Evolutionary conservation across 1,140 invertebrate species (phyloP).

Genomic region (Neocloeon triangulifer): DNA sequence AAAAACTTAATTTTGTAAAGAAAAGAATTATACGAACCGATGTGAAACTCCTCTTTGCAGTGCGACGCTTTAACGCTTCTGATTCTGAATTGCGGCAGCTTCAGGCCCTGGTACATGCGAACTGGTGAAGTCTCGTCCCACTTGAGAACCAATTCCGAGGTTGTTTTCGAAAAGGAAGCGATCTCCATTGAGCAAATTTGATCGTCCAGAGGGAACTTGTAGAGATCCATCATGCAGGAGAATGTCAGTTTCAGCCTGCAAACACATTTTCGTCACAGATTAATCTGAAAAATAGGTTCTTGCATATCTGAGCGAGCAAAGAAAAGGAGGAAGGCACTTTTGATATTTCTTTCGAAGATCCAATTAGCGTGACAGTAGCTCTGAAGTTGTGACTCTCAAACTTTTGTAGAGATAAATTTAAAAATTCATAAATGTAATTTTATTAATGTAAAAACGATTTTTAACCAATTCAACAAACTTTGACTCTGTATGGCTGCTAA

Average conservation of each 20-base stretch:
- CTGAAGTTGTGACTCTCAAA: no score
- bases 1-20: no score
- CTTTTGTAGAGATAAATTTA: no score
- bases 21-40: neutral
- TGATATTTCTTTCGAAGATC: no score
- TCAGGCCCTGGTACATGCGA: neutral
- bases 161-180: constrained; percentile 14
- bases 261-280: neutral
- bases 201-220: constrained; percentile 22
- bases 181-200: constrained; percentile 24
- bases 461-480: no score
- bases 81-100: neutral
- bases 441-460: no score
- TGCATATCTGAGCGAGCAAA: no score
- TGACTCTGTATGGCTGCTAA: no score
- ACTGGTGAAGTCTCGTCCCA: neutral
- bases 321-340: no score
- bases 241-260: constrained; percentile 24
- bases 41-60: constrained; percentile 1
- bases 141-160: neutral
- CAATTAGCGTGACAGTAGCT: no score
- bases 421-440: no score
- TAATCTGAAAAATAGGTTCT: no score
- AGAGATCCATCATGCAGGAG: constrained; percentile 27
- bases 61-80: neutral